Base-by-base conservation (phyloP, 2,888 invertebrate species). In the Sesamia inferens region DNA sequence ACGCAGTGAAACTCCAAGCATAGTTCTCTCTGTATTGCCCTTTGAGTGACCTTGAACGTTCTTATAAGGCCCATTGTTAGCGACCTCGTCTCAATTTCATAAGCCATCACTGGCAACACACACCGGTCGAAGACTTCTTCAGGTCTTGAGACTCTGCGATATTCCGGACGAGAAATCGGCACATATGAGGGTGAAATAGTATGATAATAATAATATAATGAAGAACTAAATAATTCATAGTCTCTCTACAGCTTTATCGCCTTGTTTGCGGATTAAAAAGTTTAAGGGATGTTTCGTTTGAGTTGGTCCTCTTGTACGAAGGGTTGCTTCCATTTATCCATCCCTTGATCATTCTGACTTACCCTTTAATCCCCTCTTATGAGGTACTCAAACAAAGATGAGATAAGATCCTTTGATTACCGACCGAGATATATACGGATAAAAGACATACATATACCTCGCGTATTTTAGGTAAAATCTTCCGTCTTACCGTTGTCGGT, bases 191-290 rank as follows among this genome's bases (percentile, higher is more conserved):
- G 39, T 39, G 39, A 39, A 39, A 39, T 0, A 39, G 39, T 7
- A 44, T 48, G 19, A 51, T 19, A n/a, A 54, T 19, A n/a, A 54
- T 54, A 54, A 51, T 19, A n/a, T 4, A 51, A 51, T 51, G 10
- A 24, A 13, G 13, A 62, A 47, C 44, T 22, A 47, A 10, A n/a
- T 51, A 51, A 24, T 59, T 19, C 5, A 59, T 64, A 19, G 2
- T 7, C 1, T 47, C 6, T 47, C 16, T 16, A 63, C 8, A 31
- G 55, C 7, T 31, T 47, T 22, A 44, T 44, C 48, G 7, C 14
- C 22, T n/a, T 77, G 10, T 76, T 48, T 62, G 24, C 13, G 62
- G 71, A 69, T 76, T 70, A 70, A 70, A 69, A 77, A 77, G 14
- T 68, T 44, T 16, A 4, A 22, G 8, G 22, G 6, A 31, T 55